Evolutionary conservation across 2,888 invertebrate species (phyloP).

Genomic region (Hirtodrosophila histrioides): DNA sequence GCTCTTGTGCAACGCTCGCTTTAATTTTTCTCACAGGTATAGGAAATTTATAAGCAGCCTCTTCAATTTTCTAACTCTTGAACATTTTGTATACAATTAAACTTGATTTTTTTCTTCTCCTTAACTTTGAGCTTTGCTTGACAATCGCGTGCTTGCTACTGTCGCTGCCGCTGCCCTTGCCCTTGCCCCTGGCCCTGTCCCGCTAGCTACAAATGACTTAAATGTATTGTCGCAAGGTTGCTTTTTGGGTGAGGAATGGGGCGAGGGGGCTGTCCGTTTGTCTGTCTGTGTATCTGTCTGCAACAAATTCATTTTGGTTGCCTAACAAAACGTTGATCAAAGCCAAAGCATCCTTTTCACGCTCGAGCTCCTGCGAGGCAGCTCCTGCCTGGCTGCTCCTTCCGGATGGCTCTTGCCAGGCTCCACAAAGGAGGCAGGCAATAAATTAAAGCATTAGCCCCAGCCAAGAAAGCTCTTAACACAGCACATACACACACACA

Average conservation of each 20-base stretch:
- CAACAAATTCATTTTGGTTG: constrained; percentile 78
- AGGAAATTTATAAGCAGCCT: constrained; percentile 21
- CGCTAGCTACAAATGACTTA: constrained; percentile 46
- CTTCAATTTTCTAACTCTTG: constrained; percentile 7
- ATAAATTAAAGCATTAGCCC: constrained; percentile 77
- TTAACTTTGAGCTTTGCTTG: constrained; percentile 64
- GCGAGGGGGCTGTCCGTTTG: constrained; percentile 6
- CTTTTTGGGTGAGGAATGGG: not conserved
- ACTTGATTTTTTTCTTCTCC: constrained; percentile 19
- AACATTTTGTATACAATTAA: constrained; percentile 8
- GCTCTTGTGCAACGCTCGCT: not conserved
- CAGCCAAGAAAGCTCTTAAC: constrained; percentile 70
- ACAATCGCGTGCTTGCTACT: constrained; percentile 27
- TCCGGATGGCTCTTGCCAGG: no score
- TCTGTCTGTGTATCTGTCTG: constrained; percentile 30
- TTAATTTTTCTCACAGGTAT: not conserved
- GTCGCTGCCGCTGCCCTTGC: not conserved
- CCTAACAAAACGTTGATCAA: constrained; percentile 79
- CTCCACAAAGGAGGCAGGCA: constrained; percentile 69
- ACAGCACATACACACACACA: constrained; percentile 22
- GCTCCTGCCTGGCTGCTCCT: constrained; percentile 4
- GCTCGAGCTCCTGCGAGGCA: constrained; percentile 65
- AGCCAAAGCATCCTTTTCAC: constrained; percentile 80
- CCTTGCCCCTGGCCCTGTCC: not conserved
- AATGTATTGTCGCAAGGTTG: constrained; percentile 69